Conservation (phyloP, 1,140 invertebrate genomes). For the Dinoponera quadriceps region DNA sequence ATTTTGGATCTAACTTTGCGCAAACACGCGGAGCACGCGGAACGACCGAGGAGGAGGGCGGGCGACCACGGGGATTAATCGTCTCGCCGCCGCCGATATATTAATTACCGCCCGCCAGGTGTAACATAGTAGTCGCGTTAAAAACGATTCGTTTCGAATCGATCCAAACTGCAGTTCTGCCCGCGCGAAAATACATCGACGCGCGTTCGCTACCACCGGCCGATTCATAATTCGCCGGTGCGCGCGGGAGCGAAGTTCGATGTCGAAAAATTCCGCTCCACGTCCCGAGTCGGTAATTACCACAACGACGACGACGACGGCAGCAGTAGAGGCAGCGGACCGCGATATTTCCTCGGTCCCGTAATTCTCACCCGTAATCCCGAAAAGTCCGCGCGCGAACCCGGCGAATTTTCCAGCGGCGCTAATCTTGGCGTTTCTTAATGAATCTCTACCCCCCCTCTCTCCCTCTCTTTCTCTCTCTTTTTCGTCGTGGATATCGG, state of each 20-base stretch:
- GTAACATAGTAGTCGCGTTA: too few species aligned
- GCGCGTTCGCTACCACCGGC: neutral
- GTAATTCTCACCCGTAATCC: slow-evolving; percentile 34
- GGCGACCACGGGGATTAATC: too few species aligned
- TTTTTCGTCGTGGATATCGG: too few species aligned
- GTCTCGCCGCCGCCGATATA: too few species aligned
- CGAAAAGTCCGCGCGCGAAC: slow-evolving; percentile 19
- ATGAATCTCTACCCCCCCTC: slow-evolving; percentile 27
- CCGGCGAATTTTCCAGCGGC: slow-evolving; percentile 27
- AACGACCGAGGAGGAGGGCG: too few species aligned
- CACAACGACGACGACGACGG: neutral
- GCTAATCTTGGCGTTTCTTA: slow-evolving; percentile 51
- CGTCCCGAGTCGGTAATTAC: neutral
- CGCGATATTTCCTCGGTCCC: slow-evolving; percentile 22
- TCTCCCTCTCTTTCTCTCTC: too few species aligned
- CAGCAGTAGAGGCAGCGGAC: neutral
- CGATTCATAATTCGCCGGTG: slow-evolving; percentile 1
- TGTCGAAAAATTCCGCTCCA: neutral
- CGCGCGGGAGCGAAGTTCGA: neutral
- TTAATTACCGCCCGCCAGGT: too few species aligned
- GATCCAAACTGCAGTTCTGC: neutral
- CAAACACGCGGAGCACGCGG: too few species aligned
- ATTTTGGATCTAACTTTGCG: too few species aligned
- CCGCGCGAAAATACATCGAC: neutral
- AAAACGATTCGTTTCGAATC: neutral